Evolutionary conservation across 2,888 invertebrate genomes (phyloP).

Genomic region (Notocelia uddmanniana): DNA sequence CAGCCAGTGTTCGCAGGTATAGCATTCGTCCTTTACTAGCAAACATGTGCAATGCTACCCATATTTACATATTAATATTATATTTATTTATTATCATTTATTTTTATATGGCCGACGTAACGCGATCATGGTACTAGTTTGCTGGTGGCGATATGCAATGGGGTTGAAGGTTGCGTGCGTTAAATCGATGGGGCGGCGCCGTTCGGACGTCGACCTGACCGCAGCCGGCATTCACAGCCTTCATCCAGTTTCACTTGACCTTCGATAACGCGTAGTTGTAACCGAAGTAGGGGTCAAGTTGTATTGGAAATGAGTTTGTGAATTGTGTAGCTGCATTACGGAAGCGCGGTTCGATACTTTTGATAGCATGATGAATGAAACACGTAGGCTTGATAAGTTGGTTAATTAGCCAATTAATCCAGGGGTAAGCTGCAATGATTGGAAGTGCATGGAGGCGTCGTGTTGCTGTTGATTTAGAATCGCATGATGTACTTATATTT

Average conservation of each 20-base stretch:
- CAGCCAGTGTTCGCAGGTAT: too few species aligned
- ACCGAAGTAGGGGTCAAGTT: not conserved
- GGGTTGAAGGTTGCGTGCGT: conserved; percentile 47
- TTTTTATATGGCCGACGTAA: too few species aligned
- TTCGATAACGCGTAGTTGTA: not conserved
- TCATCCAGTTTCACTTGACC: not conserved
- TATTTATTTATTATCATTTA: too few species aligned
- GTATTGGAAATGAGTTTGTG: not conserved
- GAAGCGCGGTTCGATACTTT: not conserved
- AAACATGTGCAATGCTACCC: too few species aligned
- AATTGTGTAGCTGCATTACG: conserved; percentile 44
- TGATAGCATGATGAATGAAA: conserved; percentile 1
- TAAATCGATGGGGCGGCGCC: conserved; percentile 60
- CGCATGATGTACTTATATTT: not conserved
- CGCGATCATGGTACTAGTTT: too few species aligned
- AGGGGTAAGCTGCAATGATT: not conserved
- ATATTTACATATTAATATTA: too few species aligned
- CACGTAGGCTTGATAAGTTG: conserved; percentile 1
- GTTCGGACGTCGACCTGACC: conserved; percentile 60
- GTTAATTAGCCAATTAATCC: not conserved
- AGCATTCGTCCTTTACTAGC: too few species aligned
- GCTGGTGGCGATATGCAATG: not conserved
- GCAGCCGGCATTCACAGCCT: conserved; percentile 17
- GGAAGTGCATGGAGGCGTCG: not conserved
- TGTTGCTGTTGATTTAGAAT: not conserved